Base-by-base conservation (phyloP, 2,888 invertebrate genomes). In the Nycteola revayana region DNA sequence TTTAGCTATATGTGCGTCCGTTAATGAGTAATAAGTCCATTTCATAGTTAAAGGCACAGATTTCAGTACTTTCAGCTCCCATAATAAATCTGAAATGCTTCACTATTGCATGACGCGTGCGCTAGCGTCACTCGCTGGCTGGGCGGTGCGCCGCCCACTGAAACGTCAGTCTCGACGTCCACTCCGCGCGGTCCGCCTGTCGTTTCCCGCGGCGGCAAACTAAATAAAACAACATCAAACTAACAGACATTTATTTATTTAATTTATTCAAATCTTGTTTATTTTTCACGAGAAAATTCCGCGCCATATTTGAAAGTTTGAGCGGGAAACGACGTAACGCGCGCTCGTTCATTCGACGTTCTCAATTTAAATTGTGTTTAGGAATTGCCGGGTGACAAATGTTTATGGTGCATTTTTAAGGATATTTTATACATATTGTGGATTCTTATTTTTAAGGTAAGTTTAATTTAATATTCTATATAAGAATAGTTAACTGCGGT, bases 161-260 rank as follows among this genome's bases (percentile, higher is more conserved):
- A 82, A 80, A 75, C 69, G 69, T 75, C 68, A 88, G 88, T 88
- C 88, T 84, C 85, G 83, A 63, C 80, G 89, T 89, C 87, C 84
- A 76, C 89, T 89, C 89, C 89, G 89, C 80, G 89, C 89, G 89
- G 89, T 87, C 80, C 79, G 85, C 89, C 87, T 72, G 89, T 78
- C 77, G 71, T 76, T 79, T 74, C 75, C 81, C 76, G 64, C 66
- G 44, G 43, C 58, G 48, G 47, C 58, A 55, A 56, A 64, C 61
- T 39, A 66, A 7, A 21, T 5, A n/a, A 21, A 7, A 21, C 4
- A n/a, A 21, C 4, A n/a, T 21, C 7, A 2, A 5, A 64, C 52
- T 56, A 14, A 14, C 14, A 14, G 5, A 14, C 14, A 3, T 14
- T 14, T 14, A 14, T 14, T n/a, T n/a, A n/a, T n/a, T n/a, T n/a